Evolutionary conservation across 2,113 vertebrate species (phyloP).

Genomic region (Grus americana): DNA sequence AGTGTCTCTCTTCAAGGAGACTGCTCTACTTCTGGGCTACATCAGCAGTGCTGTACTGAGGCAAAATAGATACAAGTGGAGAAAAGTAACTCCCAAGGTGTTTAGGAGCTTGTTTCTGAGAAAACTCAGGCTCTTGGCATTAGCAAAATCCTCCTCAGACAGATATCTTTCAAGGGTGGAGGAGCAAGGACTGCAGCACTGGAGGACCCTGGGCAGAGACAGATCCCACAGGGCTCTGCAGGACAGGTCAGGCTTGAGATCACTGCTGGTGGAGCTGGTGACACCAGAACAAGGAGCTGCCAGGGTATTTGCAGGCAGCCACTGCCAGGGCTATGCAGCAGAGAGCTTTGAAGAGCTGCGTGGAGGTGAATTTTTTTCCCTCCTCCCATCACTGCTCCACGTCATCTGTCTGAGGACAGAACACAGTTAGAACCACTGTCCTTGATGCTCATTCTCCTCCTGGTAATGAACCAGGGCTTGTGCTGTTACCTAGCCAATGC

Average conservation of each 20-base stretch:
- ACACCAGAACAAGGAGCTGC: not conserved
- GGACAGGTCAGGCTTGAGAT: not conserved
- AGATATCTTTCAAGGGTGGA: not conserved
- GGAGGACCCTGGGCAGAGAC: not conserved
- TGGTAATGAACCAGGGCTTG: fast-evolving
- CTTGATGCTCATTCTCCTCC: not conserved
- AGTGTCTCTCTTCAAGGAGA: not conserved
- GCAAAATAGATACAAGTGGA: not conserved
- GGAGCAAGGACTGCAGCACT: not conserved
- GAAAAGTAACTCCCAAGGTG: not conserved
- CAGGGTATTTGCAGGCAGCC: not conserved
- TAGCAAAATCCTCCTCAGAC: not conserved
- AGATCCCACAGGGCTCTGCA: not conserved
- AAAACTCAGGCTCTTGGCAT: not conserved
- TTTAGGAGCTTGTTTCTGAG: not conserved
- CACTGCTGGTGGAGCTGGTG: not conserved
- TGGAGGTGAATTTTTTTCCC: slow-evolving; percentile 16
- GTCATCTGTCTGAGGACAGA: not conserved
- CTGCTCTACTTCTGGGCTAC: not conserved
- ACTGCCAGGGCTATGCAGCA: not conserved
- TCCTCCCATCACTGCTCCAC: not conserved
- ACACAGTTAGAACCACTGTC: not conserved
- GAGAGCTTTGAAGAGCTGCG: not conserved
- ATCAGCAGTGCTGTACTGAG: not conserved
- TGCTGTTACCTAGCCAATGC: not conserved